Base-by-base conservation (phyloP, 2,113 vertebrate genomes). In the Poeciliopsis prolifica region DNA sequence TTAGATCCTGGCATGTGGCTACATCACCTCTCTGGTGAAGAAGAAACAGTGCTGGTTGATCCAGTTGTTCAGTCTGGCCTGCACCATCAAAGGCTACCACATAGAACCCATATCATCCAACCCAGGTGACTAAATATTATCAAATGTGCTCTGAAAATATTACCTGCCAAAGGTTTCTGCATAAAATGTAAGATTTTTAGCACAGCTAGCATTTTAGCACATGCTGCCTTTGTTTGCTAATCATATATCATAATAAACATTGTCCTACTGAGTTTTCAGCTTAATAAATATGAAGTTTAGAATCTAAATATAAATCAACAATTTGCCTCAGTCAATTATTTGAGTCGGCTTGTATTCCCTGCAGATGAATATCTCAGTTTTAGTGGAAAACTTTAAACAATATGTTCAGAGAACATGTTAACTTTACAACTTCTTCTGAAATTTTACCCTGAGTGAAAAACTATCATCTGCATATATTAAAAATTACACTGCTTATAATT, bases 1-100 rank as follows among this genome's bases (percentile, higher is more conserved):
- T 48, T 90, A 99, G 98, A 97, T 99, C 92, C 95, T 96, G 84
- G 97, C 98, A 19, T 99, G 98, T 87, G 98, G 97, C 61, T 99
- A 99, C 92, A 97, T 98, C 75, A 91, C 95, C 17, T 87, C 94
- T 1, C 85, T 99, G 86, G 91, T 97, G 19, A 5, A 87, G 30
- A 96, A 97, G 30, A 96, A 97, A 19, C 95, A 96, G 22, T 99
- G 98, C 92, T 98, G 97, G 97, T 80, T 98, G 74, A 96, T 99
- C 87, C 98, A 99, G 87, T 87, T 97, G 26, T 95, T 98, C 91
- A 99, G 98, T 84, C 88, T 99, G 89, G 96, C 96, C 31, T 99
- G 98, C 91, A 99, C 98, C 40, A 98, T 99, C 81, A 98, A 98
- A 89, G 96, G 95, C 35, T 99, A 99, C 84, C 90, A 83, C 77